Evolutionary conservation across 2,888 invertebrate species (phyloP).

Genomic region (Rhagophthalmus giganteus): DNA sequence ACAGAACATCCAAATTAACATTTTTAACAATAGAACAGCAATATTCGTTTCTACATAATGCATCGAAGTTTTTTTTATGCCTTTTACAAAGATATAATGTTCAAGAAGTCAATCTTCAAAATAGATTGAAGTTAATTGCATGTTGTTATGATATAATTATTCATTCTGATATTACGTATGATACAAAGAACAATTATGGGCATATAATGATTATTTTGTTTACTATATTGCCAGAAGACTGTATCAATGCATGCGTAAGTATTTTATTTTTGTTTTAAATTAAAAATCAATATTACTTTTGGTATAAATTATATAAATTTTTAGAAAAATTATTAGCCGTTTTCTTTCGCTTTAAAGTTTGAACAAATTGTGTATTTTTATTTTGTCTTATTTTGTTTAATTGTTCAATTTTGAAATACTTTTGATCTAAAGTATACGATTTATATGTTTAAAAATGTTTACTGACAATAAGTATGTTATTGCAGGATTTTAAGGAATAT

Average conservation of each 20-base stretch:
- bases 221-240: constrained; percentile 10
- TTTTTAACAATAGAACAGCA: too few relatives aligned
- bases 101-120: constrained; percentile 15
- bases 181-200: constrained; percentile 67
- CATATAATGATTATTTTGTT: constrained; percentile 13
- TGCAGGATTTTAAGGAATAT: constrained; percentile 9
- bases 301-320: too few relatives aligned
- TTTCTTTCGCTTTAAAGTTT: too few relatives aligned
- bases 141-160: constrained; percentile 40
- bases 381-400: too few relatives aligned
- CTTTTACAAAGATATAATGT: constrained; percentile 50
- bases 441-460: too few relatives aligned
- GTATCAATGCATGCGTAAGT: constrained; percentile 21
- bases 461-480: constrained; percentile 8
- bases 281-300: too few relatives aligned
- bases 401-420: too few relatives aligned
- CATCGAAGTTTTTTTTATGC: constrained; percentile 52
- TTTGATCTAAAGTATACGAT: too few relatives aligned
- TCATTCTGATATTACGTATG: constrained; percentile 63
- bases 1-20: not conserved
- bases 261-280: constrained; percentile 15
- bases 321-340: too few relatives aligned
- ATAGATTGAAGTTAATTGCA: constrained; percentile 30
- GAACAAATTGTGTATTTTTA: too few relatives aligned
- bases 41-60: constrained; percentile 43